These are phyloP conservation scores for Crocodylus rhombifer DNA, from an alignment of 2,797 vertebrate species.

Conservation along the genomic window DNA sequence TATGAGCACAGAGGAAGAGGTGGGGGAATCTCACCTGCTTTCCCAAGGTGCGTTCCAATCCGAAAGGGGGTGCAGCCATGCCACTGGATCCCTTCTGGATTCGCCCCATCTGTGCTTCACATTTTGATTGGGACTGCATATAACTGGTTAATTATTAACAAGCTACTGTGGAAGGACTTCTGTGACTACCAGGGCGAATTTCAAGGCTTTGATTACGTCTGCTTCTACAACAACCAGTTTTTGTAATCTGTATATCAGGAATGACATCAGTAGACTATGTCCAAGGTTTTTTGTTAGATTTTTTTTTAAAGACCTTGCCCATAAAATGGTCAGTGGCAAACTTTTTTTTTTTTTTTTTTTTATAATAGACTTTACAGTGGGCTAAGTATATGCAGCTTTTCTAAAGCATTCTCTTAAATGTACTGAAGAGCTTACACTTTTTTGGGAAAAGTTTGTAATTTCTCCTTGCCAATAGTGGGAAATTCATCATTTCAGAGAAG, in stretches of 20 bases:
- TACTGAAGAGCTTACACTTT: neutral
- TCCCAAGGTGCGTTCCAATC: no score
- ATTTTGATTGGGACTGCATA: neutral
- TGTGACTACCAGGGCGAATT: neutral
- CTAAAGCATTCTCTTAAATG: neutral
- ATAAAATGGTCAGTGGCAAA: neutral
- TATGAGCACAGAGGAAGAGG: no score
- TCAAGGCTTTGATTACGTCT: neutral
- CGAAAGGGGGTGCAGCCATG: no score
- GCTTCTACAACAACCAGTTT: neutral
- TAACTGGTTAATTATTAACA: conserved; percentile 7
- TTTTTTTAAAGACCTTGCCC: neutral
- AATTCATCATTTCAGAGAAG: neutral
- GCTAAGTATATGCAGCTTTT: neutral
- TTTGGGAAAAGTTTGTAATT: neutral
- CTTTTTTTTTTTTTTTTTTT: neutral
- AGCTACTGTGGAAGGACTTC: conserved; percentile 2
- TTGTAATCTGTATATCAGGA: conserved; percentile 33
- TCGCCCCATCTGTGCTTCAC: neutral
- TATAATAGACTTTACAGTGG: neutral
- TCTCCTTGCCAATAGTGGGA: neutral
- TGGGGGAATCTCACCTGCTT: no score
- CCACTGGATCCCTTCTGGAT: no score
- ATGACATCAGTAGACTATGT: neutral
- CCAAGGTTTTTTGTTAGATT: conserved; percentile 19